Base-by-base conservation (phyloP, 2,113 vertebrate species). In the Mesoclemmys tuberculata region DNA sequence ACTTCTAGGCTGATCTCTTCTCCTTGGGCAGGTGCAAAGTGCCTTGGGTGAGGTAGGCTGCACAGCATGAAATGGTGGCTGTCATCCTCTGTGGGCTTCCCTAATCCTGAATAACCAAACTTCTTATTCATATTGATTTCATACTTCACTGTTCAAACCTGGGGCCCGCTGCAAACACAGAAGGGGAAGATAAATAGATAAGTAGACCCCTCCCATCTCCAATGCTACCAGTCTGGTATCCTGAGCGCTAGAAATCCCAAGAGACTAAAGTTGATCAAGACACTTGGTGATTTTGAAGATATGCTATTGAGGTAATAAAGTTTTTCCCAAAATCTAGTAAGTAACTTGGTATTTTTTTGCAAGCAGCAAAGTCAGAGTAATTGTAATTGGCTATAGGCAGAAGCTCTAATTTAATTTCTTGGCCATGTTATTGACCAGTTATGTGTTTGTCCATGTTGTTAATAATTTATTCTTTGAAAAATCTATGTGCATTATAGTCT, bases 401-500 rank as follows among this genome's bases (percentile, higher is more conserved):
- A 49, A 19, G 12, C 64, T 93, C 95, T 96, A 89, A 80, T 90
- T 82, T 97, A 95, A 35, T 95, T 97, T 97, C 97, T 97, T 96
- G 94, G 93, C 97, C 96, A 91, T 26, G 75, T 93, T 98, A 98
- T 98, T 98, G 97, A 98, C 98, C 96, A 97, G 82, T 96, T 95
- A 79, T 94, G 89, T 97, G 96, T 98, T 98, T 3, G 16, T 93
- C 97, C 94, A 84, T 87, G 93, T 94, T 97, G 93, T 98, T 98
- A 98, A 98, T 98, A 98, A 98, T 98, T 98, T 94, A 98, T 98
- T 89, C 89, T 96, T 98, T 94, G 95, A 98, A 98, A 98, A 98
- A 98, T 98, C 98, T 97, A 97, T 98, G 97, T 98, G 98, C 98
- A 98, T 98, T 98, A 97, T 96, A 95, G 96, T 91, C 98, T 98